phyloP scores from a whole-genome alignment of 1,140 invertebrate genomes.

The Bemisia tabaci region DNA sequence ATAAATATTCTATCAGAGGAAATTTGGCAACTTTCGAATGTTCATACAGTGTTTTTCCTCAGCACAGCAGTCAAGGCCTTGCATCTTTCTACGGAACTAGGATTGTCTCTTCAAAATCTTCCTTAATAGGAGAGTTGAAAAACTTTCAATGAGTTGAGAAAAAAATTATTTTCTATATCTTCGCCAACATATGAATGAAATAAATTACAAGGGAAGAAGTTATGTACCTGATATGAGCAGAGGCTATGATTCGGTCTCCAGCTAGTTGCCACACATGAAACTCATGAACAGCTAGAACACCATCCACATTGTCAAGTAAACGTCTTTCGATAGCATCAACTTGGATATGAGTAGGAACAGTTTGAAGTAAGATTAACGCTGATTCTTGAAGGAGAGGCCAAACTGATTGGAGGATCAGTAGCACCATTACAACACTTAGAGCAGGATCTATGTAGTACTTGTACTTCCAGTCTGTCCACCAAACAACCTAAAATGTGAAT shows the following conservation, averaged over 20 bases:
- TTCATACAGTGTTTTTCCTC: too few species aligned
- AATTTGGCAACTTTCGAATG: too few species aligned
- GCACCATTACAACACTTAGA: slow-evolving; percentile 68
- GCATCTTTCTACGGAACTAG: too few species aligned
- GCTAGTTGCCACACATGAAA: slow-evolving; percentile 91
- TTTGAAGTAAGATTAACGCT: slow-evolving; percentile 76
- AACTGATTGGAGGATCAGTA: slow-evolving; percentile 65
- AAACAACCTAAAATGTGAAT: slow-evolving; percentile 66
- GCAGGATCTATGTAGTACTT: slow-evolving; percentile 85
- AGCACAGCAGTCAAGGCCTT: too few species aligned
- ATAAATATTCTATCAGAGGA: too few species aligned
- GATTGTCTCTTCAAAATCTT: too few species aligned
- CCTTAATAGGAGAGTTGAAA: too few species aligned
- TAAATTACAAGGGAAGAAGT: too few species aligned
- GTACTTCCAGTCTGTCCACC: slow-evolving; percentile 70
- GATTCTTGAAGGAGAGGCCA: slow-evolving; percentile 80
- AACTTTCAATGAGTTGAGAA: too few species aligned
- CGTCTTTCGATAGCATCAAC: slow-evolving; percentile 75
- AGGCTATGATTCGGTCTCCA: slow-evolving; percentile 82
- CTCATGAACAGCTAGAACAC: slow-evolving; percentile 82
- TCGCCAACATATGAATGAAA: too few species aligned
- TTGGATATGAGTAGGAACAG: slow-evolving; percentile 84
- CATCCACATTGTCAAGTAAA: slow-evolving; percentile 73
- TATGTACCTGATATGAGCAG: slow-evolving; percentile 77
- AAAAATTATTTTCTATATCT: too few species aligned